Evolutionary conservation across 1,140 invertebrate genomes (phyloP), one percentile per base, ranked within the genome.

Genomic region (Calosoma granatense): DNA sequence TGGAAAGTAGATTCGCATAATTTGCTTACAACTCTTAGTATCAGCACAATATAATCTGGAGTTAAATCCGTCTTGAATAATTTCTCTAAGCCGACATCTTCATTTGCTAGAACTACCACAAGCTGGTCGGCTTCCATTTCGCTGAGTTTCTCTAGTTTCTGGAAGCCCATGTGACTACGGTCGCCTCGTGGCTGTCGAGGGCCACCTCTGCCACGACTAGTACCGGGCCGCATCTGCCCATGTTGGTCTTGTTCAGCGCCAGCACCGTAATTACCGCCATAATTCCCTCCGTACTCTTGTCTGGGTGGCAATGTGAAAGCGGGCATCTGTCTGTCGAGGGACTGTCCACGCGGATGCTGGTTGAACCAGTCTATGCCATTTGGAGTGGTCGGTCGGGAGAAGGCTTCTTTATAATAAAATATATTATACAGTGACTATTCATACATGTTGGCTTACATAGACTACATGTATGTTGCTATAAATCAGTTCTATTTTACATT

Each of bases 1-100:
- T 67, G 66, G 54, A 76, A 76, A 6, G 67, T 61, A 1, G 68
- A 69, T 43, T 60, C 43, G 21, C 67, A 70, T 14, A 72, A 55
- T 68, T 72, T 75, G 2, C 67, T 55, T 23, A 74, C 36, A 19
- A 75, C 59, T 64, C 68, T 62, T 11, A 64, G 21, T 9, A 65
- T 53, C 2, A 64, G 30, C 23, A 65, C 60, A 12, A 65, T 53
- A 15, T 22, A 23, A 56, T 65, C 64, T 1, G 57, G 57, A 3
- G 26, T 39, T 20, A 63, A 55, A 41, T 53, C 22, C 2, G 17
- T 15, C 1, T 55, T 54, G 1, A 64, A 21, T 21, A 64, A 39
- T 11, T 61, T 57, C 17, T 56, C 39, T 41, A 64, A 22, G 21
- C 43, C 47, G 43, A 26, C 43, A 4, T 39, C 52, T 19, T 61